These are phyloP conservation scores for Actinopyga echinites DNA, from an alignment of 53 echinoderm and acorn worm genomes.

Conservation along the genomic window DNA sequence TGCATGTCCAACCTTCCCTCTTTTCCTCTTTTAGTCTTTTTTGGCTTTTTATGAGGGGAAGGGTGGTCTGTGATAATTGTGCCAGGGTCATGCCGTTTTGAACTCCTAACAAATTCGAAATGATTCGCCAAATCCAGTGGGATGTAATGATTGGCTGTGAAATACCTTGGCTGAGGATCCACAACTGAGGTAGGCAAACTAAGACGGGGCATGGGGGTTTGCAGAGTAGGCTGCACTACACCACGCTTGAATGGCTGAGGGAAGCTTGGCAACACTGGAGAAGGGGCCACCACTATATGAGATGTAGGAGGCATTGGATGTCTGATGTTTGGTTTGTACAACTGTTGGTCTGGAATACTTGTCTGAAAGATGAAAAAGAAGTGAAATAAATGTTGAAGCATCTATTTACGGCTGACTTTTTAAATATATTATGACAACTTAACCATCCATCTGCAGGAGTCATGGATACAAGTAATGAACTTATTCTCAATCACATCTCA, in stretches of 20 bases:
- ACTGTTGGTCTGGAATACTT: constrained; percentile 29
- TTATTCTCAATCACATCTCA: too few species aligned
- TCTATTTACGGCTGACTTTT: too few species aligned
- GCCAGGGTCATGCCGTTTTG: constrained; percentile 34
- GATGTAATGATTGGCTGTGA: constrained; percentile 21
- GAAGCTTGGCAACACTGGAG: constrained; percentile 12
- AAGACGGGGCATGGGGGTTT: constrained; percentile 21
- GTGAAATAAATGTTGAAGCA: too few species aligned
- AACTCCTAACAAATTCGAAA: background rate
- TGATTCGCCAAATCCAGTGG: constrained; percentile 7
- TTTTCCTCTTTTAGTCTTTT: constrained; percentile 7
- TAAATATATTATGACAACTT: too few species aligned
- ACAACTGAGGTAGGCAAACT: constrained; percentile 36
- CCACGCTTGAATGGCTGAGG: background rate
- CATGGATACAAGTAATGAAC: too few species aligned
- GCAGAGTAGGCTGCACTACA: background rate
- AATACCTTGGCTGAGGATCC: constrained; percentile 13
- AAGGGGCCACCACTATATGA: constrained; percentile 32
- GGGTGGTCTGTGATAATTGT: background rate
- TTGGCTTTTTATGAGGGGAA: constrained; percentile 4
- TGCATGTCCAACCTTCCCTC: constrained; percentile 30
- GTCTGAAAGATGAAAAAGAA: background rate
- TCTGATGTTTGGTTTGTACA: constrained; percentile 22
- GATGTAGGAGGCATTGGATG: constrained; percentile 31
- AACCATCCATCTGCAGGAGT: too few species aligned